Base-by-base conservation (phyloP, 2,797 vertebrate species). In the Sarcoramphus papa region DNA sequence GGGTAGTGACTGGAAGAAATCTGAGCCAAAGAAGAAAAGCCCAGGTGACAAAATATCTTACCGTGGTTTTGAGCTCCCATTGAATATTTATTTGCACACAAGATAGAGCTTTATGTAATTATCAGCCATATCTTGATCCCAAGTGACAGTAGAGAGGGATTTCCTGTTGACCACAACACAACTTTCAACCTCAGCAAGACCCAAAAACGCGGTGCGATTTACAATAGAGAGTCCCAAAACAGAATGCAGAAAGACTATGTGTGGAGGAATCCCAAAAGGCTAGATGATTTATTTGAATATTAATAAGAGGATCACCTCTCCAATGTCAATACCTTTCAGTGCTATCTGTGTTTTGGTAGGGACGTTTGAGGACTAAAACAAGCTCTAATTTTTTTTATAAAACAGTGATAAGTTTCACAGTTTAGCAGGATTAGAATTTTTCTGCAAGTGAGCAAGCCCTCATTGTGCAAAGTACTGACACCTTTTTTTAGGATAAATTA, bases 401-500 rank as follows among this genome's bases (percentile, higher is more conserved):
- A 84, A 25, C 43, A 51, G 14, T 28, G 31, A 23, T n/a, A 88
- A 57, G 28, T 85, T 91, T 81, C 74, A 75, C 10, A 64, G 24
- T 70, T 84, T 48, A 56, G n/a, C 25, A 78, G 53, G 64, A 94
- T 37, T 48, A 47, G 25, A 76, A 37, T 82, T 85, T 48, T 91
- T 85, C 69, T 78, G 63, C 57, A 84, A 92, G 73, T 69, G 57
- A 88, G 59, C 40, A 92, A 92, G 35, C 21, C 25, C 31, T 93
- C 47, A 84, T 14, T 59, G 47, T 90, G 31, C 27, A 75, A 75
- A 88, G 19, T 75, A 81, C 51, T 76, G 77, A 78, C 59, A 76
- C 28, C 5, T 78, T 87, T 67, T 89, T 90, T 48, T 82, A 84
- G 21, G 51, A 65, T 69, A 92, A 82, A 76, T 90, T 54, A 92